Evolutionary conservation across 2,797 vertebrate genomes (phyloP).

Genomic region (Xenentodon cancila): DNA sequence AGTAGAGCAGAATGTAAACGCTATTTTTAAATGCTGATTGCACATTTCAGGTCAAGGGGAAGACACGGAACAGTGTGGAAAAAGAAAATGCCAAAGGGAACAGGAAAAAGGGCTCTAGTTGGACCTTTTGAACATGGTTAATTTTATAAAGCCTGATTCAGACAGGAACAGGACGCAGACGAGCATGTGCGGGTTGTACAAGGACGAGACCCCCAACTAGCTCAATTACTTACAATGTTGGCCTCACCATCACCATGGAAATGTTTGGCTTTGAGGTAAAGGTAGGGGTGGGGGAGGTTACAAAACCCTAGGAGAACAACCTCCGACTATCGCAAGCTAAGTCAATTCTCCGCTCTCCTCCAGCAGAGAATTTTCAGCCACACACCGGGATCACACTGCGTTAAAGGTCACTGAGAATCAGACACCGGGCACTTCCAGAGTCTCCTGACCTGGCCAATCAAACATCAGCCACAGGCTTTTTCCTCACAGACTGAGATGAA

Average conservation of each 20-base stretch:
- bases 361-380: constrained; percentile 38
- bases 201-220: constrained; percentile 56
- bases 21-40: constrained; percentile 64
- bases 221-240: constrained; percentile 48
- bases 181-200: constrained; percentile 41
- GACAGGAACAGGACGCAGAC: constrained; percentile 26
- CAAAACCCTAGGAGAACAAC: constrained; percentile 27
- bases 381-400: constrained; percentile 33
- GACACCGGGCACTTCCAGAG: constrained; percentile 68
- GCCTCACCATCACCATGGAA: constrained; percentile 17
- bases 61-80: constrained; percentile 35
- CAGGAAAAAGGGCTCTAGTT: constrained; percentile 38
- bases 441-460: constrained; percentile 74
- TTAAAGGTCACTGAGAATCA: constrained; percentile 78
- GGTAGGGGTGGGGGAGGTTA: not conserved
- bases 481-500: constrained; percentile 53
- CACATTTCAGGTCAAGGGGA: constrained; percentile 63
- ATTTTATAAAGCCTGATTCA: constrained; percentile 42
- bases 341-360: constrained; percentile 34
- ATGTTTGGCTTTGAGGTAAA: constrained; percentile 8
- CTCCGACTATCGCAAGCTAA: constrained; percentile 19
- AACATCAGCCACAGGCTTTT: constrained; percentile 66
- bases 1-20: constrained; percentile 44
- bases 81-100: constrained; percentile 60
- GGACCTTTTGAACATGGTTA: constrained; percentile 36